Evolutionary conservation across 2,888 invertebrate genomes (phyloP).

Genomic region (Luperina nickerlii): DNA sequence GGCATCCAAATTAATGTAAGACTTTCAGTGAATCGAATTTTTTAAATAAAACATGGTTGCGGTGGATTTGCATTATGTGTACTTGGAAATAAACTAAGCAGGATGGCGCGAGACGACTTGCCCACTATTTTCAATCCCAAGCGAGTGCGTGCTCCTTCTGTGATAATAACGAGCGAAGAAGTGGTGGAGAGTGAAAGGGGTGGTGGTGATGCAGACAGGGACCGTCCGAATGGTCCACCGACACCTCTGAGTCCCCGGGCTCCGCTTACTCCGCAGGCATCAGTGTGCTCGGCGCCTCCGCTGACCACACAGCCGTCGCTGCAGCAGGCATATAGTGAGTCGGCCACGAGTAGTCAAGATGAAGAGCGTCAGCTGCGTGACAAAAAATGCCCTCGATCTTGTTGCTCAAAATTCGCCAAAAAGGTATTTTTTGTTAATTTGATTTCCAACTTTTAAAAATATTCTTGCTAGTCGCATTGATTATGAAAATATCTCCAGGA

Average conservation of each 20-base stretch:
- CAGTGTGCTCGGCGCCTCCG: slow-evolving; percentile 88
- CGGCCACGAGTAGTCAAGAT: slow-evolving; percentile 91
- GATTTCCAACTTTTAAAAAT: background rate
- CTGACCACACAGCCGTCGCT: slow-evolving; percentile 87
- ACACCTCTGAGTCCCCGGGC: slow-evolving; percentile 86
- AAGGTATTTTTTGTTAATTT: slow-evolving; percentile 89
- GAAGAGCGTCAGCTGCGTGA: slow-evolving; percentile 89
- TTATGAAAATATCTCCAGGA: background rate
- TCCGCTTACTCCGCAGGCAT: slow-evolving; percentile 86
- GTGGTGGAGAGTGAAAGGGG: slow-evolving; percentile 84
- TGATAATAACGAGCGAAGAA: slow-evolving; percentile 92
- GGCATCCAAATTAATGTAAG: slow-evolving; percentile 9
- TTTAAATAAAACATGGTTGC: slow-evolving; percentile 46
- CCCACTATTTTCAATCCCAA: slow-evolving; percentile 95
- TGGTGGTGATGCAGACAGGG: slow-evolving; percentile 80
- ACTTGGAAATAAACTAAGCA: slow-evolving; percentile 57
- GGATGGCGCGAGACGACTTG: slow-evolving; percentile 93
- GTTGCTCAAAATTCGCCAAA: slow-evolving; percentile 95
- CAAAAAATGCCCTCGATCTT: slow-evolving; percentile 92
- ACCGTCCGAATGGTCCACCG: slow-evolving; percentile 87
- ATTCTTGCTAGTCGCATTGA: background rate
- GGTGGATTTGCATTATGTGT: slow-evolving; percentile 64
- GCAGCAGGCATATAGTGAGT: slow-evolving; percentile 88
- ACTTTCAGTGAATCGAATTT: slow-evolving; percentile 29
- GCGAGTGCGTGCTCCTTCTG: slow-evolving; percentile 92